Base-by-base conservation (phyloP, 2,113 vertebrate species). In the Chionis minor region DNA sequence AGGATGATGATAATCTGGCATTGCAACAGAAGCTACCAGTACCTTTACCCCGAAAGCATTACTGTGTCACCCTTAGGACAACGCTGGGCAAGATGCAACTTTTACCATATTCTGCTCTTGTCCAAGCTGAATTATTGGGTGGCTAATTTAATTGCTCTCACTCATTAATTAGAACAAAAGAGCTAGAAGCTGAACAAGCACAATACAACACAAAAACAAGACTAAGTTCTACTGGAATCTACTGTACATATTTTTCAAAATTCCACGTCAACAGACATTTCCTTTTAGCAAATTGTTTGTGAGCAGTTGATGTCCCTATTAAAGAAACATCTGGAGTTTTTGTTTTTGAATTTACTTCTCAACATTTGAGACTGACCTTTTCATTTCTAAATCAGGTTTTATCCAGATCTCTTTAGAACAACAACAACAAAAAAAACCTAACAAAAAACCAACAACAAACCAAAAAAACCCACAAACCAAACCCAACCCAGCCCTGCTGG, bases 271-370 rank as follows among this genome's bases (percentile, higher is more conserved):
- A 94, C 88, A 93, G 93, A 89, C 56, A 79, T 72, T 94, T 97
- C 93, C 92, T 97, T 95, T 92, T 66, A 80, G 77, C 49, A 88
- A 94, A 91, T 22, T 92, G 90, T 96, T 96, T 96, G 83, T 49
- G 93, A 95, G 72, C 51, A 90, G 42, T 44, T 74, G 62, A 87
- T 86, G 95, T 79, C 59, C 67, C 86, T 88, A 40, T 84, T 73
- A 92, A 17, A 90, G 81, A 86, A 96, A 97, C 92, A 97, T 91
- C 94, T 96, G 95, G 80, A 96, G 71, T 54, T 66, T 90, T 91
- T 92, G 80, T 24, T 95, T 91, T 84, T 75, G 10, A 91, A 78
- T 80, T 79, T 91, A 94, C 89, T 92, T 74, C 86, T 91, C 49
- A 86, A 58, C 45, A 44, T 92, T 90, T 56, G 24, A 89, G 42